Conservation (phyloP, 35 echinoderm and acorn worm genomes). For the Holothuria glaberrima region DNA sequence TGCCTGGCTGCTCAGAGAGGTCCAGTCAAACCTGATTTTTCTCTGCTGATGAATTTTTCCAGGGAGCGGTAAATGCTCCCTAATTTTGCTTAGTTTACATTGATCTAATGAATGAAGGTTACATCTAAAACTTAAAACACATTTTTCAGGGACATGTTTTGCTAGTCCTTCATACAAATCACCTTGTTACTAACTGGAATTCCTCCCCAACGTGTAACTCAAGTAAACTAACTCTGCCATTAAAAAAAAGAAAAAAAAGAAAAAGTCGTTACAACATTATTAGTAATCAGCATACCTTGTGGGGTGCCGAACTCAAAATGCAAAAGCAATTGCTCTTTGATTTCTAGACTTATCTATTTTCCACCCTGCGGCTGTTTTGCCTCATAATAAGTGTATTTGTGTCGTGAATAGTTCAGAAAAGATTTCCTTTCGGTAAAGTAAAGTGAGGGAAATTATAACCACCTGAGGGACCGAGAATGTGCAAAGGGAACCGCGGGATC, state of each 20-base stretch:
- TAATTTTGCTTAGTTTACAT: too few relatives aligned
- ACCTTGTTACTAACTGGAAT: too few relatives aligned
- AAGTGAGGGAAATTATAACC: conserved; percentile 1
- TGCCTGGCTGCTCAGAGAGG: too few relatives aligned
- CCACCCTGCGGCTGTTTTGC: conserved; percentile 31
- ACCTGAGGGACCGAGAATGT: conserved; percentile 45
- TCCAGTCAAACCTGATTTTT: too few relatives aligned
- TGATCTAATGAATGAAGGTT: too few relatives aligned
- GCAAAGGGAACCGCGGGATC: conserved; percentile 44
- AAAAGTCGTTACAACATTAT: conserved; percentile 30
- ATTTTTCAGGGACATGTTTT: too few relatives aligned
- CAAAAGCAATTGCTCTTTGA: neutral
- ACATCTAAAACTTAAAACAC: too few relatives aligned
- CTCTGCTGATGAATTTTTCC: too few relatives aligned
- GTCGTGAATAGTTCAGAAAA: conserved; percentile 28
- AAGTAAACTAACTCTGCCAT: too few relatives aligned
- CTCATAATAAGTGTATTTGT: conserved; percentile 52
- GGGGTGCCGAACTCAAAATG: conserved; percentile 37
- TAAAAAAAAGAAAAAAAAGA: conserved; percentile 1
- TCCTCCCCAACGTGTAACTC: too few relatives aligned
- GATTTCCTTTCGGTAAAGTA: conserved; percentile 2
- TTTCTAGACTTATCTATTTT: neutral
- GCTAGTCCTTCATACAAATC: too few relatives aligned
- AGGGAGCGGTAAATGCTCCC: too few relatives aligned
- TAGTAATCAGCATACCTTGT: conserved; percentile 17